Base-by-base conservation (phyloP, 2,888 invertebrate species). In the Villa cingulata region DNA sequence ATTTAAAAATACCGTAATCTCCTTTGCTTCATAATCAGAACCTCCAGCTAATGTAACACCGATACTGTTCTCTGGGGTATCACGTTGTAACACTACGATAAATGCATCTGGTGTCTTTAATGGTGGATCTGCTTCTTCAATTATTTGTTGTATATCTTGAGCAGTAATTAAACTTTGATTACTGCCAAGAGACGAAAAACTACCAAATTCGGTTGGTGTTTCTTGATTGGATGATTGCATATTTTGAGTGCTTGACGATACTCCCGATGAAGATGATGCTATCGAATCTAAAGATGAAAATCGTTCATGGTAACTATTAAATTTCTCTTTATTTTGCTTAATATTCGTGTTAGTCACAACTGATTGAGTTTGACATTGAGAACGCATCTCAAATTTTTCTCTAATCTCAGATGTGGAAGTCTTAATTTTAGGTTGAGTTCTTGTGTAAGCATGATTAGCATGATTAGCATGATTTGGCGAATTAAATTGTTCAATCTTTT, bases 31-130 rank as follows among this genome's bases (percentile, higher is more conserved):
- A 64, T 89, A 90, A 65, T 92, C 91, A 17, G 81, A 80, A 45
- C 91, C 91, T 49, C 91, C 91, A 45, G 89, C 88, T 56, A 92
- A 71, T 40, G 87, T 88, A 51, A 91, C 83, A 39, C 91, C 91
- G 50, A 91, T 82, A 60, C 85, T 86, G 19, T 86, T 80, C 41
- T 78, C 77, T 4, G 77, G 72, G 54, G 76, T 74, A 59, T 83
- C 83, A 49, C 82, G 73, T 59, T 79, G 79, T 49, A 83, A 68
- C 20, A 80, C 73, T 40, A 82, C 75, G 32, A 82, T 80, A 52
- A 76, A 71, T 7, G 80, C 75, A 54, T 78, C 79, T 5, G 61
- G 71, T 53, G 62, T 80, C 74, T 62, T 80, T 20, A 79, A 63
- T n/a, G 76, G 76, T 51, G 77, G 77, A 60, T 76, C 76, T 4